These are phyloP conservation scores for Rugalucina vietnamica DNA, from an alignment of 2,888 invertebrate genomes.

Conservation along the genomic window DNA sequence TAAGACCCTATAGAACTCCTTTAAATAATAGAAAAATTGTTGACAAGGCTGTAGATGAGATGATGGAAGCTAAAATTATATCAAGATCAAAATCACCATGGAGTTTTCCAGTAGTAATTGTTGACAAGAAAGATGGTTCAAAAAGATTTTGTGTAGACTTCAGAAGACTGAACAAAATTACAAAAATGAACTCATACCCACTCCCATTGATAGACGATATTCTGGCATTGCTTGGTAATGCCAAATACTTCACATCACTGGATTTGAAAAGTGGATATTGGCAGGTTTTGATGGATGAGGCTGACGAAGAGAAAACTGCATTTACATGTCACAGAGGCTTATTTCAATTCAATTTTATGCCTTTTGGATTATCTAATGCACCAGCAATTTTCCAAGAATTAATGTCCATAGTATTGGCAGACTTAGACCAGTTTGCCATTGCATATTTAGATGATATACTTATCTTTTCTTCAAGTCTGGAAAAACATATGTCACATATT, in stretches of 20 bases:
- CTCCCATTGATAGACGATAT: conserved; percentile 19
- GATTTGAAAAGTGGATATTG: conserved; percentile 53
- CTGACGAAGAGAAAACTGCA: conserved; percentile 9
- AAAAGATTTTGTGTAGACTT: conserved; percentile 32
- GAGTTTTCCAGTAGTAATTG: conserved; percentile 46
- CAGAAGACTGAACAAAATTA: conserved; percentile 23
- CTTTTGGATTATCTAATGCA: conserved; percentile 43
- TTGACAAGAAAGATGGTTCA: conserved; percentile 31
- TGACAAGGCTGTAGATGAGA: conserved; percentile 43
- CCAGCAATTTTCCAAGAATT: conserved; percentile 40
- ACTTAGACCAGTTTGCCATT: conserved; percentile 33
- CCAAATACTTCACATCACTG: conserved; percentile 34
- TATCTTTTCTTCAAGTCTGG: conserved; percentile 38
- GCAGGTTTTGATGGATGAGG: conserved; percentile 33
- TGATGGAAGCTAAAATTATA: conserved; percentile 32
- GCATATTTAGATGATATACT: conserved; percentile 60
- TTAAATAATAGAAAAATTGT: conserved; percentile 26
- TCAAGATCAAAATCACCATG: conserved; percentile 26
- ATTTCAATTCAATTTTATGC: conserved; percentile 47
- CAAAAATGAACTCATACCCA: conserved; percentile 30
- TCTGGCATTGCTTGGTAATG: conserved; percentile 30
- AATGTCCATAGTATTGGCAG: conserved; percentile 42
- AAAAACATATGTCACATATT: conserved; percentile 49
- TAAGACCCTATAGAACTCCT: conserved; percentile 26
- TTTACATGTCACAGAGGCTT: conserved; percentile 28